These are phyloP conservation scores for Neodontobutis hainanensis DNA, from an alignment of 2,113 vertebrate species.

Conservation along the genomic window DNA sequence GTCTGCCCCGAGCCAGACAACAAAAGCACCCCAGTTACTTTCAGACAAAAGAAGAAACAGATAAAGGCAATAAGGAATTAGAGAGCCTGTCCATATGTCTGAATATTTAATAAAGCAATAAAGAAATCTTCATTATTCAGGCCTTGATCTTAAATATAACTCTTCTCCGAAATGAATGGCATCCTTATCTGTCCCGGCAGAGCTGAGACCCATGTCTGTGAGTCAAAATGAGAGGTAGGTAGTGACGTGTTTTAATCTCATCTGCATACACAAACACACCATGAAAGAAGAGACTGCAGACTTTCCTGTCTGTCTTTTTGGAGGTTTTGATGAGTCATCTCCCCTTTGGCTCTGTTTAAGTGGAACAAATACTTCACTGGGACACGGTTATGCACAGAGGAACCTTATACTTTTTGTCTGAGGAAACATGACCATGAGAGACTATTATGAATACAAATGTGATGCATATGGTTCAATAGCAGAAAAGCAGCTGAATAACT, in stretches of 20 bases:
- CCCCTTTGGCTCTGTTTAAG: conserved; percentile 10
- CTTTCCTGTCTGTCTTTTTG: conserved; percentile 24
- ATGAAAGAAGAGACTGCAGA: conserved; percentile 36
- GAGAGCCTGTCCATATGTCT: background rate
- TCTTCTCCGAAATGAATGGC: conserved; percentile 20
- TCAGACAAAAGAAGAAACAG: conserved; percentile 3
- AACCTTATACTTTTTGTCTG: background rate
- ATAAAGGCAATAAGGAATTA: conserved; percentile 13
- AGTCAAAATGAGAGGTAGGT: background rate
- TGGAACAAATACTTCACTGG: conserved; percentile 5
- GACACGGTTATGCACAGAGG: background rate
- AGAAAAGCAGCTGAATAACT: background rate
- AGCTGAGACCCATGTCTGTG: too few relatives aligned
- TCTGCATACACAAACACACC: conserved; percentile 35
- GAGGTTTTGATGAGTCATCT: conserved; percentile 18
- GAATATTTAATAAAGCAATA: conserved; percentile 28
- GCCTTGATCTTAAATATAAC: conserved; percentile 16
- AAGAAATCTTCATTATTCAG: conserved; percentile 20
- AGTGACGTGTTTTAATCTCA: conserved; percentile 52
- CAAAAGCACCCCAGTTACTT: background rate
- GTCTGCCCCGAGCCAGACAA: background rate
- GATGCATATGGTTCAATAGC: background rate
- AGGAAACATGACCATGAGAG: background rate
- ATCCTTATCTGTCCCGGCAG: conserved; percentile 32
- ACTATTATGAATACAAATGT: background rate